Evolutionary conservation across 2,888 invertebrate genomes (phyloP), one percentile per base, ranked within the genome.

Genomic region (Papilio protenor): DNA sequence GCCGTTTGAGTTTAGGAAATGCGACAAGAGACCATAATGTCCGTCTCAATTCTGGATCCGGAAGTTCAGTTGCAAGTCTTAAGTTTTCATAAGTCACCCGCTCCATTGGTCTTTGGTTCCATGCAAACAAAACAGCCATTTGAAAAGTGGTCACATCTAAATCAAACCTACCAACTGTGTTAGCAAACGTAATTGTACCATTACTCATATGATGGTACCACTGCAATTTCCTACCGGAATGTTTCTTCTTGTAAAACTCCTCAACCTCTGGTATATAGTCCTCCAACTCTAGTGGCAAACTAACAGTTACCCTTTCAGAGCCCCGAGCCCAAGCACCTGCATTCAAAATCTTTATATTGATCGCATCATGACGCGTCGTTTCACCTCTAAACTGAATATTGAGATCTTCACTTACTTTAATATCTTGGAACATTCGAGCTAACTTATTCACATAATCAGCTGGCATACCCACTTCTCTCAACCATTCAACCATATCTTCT

Each of bases 181-280:
- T 99, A 0, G 97, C 96, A 94, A 99, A 99, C 40, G 98, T 98
- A 84, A 99, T 98, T 80, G 99, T 99, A 84, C 99, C 99, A 93
- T 99, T 99, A 82, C 99, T 99, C 99, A 99, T 99, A 87, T 99
- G 99, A 94, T 99, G 99, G 92, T 99, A 97, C 99, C 99, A 99
- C 92, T 99, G 99, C 79, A 99, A 95, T 91, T 99, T 99, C 77
- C 99, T 96, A 12, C 99, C 99, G 85, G 98, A 98, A 95, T 99
- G 99, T 91, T 99, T 99, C 87, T 97, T 98, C 90, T 98, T 97
- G 91, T 99, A 99, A 94, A 99, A 99, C 82, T 99, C 99, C 94
- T 99, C 99, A 40, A 99, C 98, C 94, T 99, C 99, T 1, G 99
- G 99, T 87, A 99, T 99, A 90, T 99, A 99, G 91, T 99, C 99